phyloP scores from a whole-genome alignment of 2,113 vertebrate genomes.

The Furnarius figulus region DNA sequence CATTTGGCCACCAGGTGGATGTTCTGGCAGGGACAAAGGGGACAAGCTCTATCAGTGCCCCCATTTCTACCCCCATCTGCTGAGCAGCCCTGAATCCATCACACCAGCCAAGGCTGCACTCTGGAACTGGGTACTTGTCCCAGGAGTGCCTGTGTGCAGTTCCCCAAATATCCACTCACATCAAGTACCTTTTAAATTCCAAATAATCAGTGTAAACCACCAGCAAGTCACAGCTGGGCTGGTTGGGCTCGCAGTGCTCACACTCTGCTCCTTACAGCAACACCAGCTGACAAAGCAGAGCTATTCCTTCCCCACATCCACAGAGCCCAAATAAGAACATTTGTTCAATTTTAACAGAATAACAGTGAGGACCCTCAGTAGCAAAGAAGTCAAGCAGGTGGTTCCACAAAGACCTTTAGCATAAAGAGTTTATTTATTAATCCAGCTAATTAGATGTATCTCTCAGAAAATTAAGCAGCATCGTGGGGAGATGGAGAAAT shows the following conservation, averaged over 20 bases:
- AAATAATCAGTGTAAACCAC: neutral
- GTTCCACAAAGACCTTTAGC: neutral
- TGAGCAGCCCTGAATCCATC: neutral
- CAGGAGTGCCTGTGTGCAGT: neutral
- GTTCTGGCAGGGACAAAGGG: slow-evolving; percentile 78
- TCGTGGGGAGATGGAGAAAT: neutral
- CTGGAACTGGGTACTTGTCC: neutral
- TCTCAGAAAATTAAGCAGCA: neutral
- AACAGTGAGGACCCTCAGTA: neutral
- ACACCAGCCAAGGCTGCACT: neutral
- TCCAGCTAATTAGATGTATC: neutral
- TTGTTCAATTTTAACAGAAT: neutral
- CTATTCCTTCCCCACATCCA: neutral
- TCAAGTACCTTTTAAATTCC: neutral
- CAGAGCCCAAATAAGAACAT: neutral
- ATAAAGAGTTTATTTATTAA: neutral
- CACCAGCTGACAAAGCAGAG: neutral
- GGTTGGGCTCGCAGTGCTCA: neutral
- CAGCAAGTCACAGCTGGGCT: neutral
- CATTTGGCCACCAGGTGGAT: slow-evolving; percentile 94
- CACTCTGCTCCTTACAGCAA: neutral
- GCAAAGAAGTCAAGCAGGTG: neutral
- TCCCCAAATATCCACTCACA: neutral
- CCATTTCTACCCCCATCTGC: fast-evolving
- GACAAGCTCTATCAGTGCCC: neutral